Base-by-base conservation (phyloP, 2,113 vertebrate genomes). In the Neoarius graeffei region DNA sequence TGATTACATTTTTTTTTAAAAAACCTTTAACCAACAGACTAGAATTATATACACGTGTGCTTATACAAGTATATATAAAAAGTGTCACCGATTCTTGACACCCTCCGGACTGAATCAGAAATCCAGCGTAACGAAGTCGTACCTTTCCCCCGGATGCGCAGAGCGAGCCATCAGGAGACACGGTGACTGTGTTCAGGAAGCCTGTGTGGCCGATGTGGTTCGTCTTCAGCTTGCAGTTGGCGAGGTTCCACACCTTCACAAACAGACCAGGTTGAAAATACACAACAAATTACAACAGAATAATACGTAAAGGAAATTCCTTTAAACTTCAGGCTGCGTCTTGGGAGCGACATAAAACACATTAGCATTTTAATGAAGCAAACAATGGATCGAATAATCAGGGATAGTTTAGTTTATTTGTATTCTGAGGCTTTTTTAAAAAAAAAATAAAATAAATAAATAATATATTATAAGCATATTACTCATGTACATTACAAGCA, bases 211-310 rank as follows among this genome's bases (percentile, higher is more conserved):
- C 98, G 11, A 99, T 98, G 93, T 99, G 98, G 93, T 99, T 99
- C 2, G 98, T 99, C 95, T 99, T 99, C 95, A 99, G 95, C 88
- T 99, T 99, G 94, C 98, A 99, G 94, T 99, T 99, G 5, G 98
- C 97, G 93, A 99, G 89, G 90, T 99, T 99, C 98, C 98, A 99
- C 3, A 99, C 98, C 98, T 99, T 83, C 0, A 52, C 8, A 85
- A 17, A 42, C 56, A 30, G 1, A 81, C 1, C 54, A 59, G 52
- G 30, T 3, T 0, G 19, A 73, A 54, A 62, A 80, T 0, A 90
- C 4, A 15, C 0, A 30, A 81, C 54, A 0, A 8, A 5, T 82
- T 62, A 59, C 17, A 27, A 5, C 17, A 74, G 14, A 80, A 56
- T 13, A 25, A 77, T n/a, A 77, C 4, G 71, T 7, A 4, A 69